phyloP scores from a whole-genome alignment of 2,888 invertebrate genomes.

The Cryptus viduatorius region DNA sequence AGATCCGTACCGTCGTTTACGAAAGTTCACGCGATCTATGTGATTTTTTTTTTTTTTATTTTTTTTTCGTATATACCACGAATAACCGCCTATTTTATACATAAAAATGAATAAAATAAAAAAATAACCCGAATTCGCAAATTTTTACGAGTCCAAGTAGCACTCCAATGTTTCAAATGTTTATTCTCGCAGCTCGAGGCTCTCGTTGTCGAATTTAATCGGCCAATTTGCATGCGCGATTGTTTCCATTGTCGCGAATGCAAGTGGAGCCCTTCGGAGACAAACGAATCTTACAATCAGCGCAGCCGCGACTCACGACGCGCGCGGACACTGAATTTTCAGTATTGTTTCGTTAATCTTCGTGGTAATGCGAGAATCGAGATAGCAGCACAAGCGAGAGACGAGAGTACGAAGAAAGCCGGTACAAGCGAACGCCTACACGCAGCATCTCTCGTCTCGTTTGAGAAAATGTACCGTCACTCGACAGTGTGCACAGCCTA shows the following conservation, averaged over 20 bases:
- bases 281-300: conserved; percentile 27
- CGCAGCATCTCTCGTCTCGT: conserved; percentile 25
- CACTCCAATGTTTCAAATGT: neutral
- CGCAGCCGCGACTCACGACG: conserved; percentile 18
- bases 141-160: neutral
- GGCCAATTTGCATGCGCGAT: conserved; percentile 50
- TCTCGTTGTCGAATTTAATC: conserved; percentile 42
- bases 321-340: conserved; percentile 27
- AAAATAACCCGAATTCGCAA: neutral
- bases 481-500: neutral
- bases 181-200: neutral
- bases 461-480: conserved; percentile 34
- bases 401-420: conserved; percentile 1
- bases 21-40: conserved; percentile 32
- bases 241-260: conserved; percentile 43
- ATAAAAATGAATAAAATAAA: neutral
- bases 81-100: conserved; percentile 10
- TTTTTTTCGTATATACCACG: neutral
- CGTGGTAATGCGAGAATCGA: conserved; percentile 8
- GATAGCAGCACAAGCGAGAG: conserved; percentile 38
- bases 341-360: conserved; percentile 57
- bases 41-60: conserved; percentile 17
- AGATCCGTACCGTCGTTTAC: conserved; percentile 31
- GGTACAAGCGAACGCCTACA: conserved; percentile 50
- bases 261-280: neutral